Evolutionary conservation across 2,113 vertebrate species (phyloP).

Genomic region (Carettochelys insculpta): DNA sequence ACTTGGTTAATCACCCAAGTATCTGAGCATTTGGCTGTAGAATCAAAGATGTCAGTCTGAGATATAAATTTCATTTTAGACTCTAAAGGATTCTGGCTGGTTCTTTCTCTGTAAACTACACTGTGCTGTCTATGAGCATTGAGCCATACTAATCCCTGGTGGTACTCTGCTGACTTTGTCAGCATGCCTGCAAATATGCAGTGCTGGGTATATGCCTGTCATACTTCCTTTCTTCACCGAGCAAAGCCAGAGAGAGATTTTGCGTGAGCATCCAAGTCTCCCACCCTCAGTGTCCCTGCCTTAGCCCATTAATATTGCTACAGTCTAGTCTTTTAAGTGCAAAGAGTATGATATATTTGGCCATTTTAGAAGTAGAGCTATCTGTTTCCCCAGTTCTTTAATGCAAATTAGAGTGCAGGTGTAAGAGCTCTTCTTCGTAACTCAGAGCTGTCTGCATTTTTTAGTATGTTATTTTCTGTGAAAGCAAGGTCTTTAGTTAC

Average conservation of each 20-base stretch:
- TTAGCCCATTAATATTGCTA: background rate
- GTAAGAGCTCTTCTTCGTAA: background rate
- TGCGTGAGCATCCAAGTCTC: background rate
- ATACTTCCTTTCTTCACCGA: background rate
- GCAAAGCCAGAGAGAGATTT: background rate
- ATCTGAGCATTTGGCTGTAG: background rate
- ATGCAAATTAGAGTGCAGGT: background rate
- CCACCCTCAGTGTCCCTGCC: background rate
- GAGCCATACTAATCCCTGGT: background rate
- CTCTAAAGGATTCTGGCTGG: background rate
- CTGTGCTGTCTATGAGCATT: background rate
- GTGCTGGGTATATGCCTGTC: background rate
- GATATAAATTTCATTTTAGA: background rate
- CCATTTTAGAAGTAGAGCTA: background rate
- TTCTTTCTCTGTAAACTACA: background rate
- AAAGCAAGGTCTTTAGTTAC: background rate
- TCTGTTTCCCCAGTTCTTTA: background rate
- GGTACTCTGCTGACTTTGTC: background rate
- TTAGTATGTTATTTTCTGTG: background rate
- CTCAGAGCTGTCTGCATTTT: background rate
- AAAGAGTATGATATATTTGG: background rate
- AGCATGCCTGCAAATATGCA: conserved; percentile 23
- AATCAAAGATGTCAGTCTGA: background rate
- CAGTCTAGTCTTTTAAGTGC: fast-evolving
- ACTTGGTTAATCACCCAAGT: background rate